Evolutionary conservation across 2,888 invertebrate species (phyloP).

Genomic region (Latrodectus hesperus): DNA sequence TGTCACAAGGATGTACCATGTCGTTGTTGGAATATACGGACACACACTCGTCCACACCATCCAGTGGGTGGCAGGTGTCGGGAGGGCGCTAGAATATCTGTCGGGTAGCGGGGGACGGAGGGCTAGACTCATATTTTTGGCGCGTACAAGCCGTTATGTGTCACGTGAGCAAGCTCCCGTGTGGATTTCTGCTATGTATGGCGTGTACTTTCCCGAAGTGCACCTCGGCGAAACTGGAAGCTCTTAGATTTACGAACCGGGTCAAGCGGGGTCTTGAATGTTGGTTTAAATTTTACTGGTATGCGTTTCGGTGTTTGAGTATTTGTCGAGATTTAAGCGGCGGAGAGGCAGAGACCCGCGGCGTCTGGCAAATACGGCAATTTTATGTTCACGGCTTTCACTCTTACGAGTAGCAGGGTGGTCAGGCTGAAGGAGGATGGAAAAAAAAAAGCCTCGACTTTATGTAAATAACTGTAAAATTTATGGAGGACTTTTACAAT

Average conservation of each 20-base stretch:
- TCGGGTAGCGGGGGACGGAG: slow-evolving; percentile 6
- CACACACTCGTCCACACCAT: neutral
- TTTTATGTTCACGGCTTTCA: slow-evolving; percentile 4
- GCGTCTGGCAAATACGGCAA: slow-evolving; percentile 1
- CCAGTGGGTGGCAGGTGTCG: slow-evolving; percentile 24
- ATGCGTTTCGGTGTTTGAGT: neutral
- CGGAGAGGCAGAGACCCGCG: slow-evolving; percentile 6
- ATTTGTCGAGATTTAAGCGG: slow-evolving; percentile 4
- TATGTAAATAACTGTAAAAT: no score
- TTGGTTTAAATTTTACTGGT: slow-evolving; percentile 27
- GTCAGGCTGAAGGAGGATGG: no score
- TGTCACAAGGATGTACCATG: slow-evolving; percentile 24
- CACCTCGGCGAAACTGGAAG: slow-evolving; percentile 36
- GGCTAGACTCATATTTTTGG: slow-evolving; percentile 62
- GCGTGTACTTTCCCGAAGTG: slow-evolving; percentile 24
- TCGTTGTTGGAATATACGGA: neutral
- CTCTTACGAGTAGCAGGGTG: no score
- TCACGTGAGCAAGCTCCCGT: slow-evolving; percentile 55
- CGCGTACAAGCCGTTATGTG: slow-evolving; percentile 58
- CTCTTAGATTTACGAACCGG: slow-evolving; percentile 49
- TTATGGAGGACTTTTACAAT: no score
- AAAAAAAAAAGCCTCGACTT: no score
- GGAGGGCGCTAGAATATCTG: slow-evolving; percentile 26
- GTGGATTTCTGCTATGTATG: slow-evolving; percentile 24
- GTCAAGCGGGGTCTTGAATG: slow-evolving; percentile 26